These are phyloP conservation scores for Lepidurus packardi DNA, from an alignment of 1,140 invertebrate species.

Conservation along the genomic window DNA sequence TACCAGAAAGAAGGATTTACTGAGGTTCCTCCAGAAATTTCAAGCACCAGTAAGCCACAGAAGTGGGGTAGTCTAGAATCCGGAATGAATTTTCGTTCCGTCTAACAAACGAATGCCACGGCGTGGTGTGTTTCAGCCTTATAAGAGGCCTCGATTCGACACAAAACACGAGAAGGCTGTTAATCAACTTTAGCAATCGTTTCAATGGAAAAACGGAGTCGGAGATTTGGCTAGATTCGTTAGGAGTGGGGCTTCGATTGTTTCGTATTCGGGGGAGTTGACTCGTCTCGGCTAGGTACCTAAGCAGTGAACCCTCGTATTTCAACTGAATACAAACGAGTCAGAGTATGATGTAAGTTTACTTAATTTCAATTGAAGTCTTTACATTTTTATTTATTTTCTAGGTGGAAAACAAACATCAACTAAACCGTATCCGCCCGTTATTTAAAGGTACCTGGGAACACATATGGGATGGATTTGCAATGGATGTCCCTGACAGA, in stretches of 20 bases:
- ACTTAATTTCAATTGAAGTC: background rate
- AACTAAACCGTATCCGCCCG: background rate
- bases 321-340: conserved; percentile 21
- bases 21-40: conserved; percentile 26
- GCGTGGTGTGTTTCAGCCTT: conserved; percentile 20
- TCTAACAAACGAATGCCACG: conserved; percentile 3
- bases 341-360: conserved; percentile 29
- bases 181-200: background rate
- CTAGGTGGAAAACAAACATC: background rate
- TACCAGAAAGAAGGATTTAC: conserved; percentile 16
- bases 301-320: background rate
- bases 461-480: conserved; percentile 16
- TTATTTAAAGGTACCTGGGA: background rate
- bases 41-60: conserved; percentile 27
- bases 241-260: background rate
- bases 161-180: conserved; percentile 10
- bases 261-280: background rate
- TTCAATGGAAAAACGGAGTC: background rate
- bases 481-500: background rate
- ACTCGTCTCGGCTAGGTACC: background rate
- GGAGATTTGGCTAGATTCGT: background rate
- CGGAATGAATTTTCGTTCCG: conserved; percentile 25
- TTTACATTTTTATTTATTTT: background rate
- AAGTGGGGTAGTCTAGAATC: background rate
- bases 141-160: background rate